These are phyloP conservation scores for Plebejus melissa DNA, from an alignment of 2,888 invertebrate species.

Conservation along the genomic window DNA sequence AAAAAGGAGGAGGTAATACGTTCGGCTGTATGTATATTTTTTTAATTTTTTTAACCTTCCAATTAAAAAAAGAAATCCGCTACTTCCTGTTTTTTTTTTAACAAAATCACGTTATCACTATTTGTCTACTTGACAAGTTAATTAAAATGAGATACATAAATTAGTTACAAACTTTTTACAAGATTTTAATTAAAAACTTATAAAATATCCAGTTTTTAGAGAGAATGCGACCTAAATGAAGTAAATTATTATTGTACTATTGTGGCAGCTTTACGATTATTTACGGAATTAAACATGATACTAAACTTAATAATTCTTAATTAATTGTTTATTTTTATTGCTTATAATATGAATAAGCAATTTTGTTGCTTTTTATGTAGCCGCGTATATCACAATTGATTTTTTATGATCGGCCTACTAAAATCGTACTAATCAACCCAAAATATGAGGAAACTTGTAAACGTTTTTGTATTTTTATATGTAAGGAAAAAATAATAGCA, in stretches of 20 bases:
- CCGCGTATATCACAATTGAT: background rate
- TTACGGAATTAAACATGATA: background rate
- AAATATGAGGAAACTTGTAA: background rate
- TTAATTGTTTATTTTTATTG: constrained; percentile 17
- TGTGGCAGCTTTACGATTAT: constrained; percentile 8
- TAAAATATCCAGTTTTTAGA: background rate
- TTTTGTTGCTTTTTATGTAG: background rate
- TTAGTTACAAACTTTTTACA: background rate
- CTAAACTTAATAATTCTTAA: constrained; percentile 12
- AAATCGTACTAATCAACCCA: background rate
- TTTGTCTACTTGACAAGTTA: background rate
- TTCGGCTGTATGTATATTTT: no score
- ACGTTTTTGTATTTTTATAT: background rate
- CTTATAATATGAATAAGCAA: constrained; percentile 1
- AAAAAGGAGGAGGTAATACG: no score
- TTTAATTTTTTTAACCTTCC: background rate
- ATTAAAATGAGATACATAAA: background rate
- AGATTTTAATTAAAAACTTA: background rate
- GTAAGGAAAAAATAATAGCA: constrained; percentile 27
- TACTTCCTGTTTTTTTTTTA: background rate
- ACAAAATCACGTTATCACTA: background rate
- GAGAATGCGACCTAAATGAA: background rate
- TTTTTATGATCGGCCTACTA: background rate
- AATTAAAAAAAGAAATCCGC: background rate
- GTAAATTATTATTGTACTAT: background rate